These are phyloP conservation scores for Coenonympha glycerion DNA, from an alignment of 2,888 invertebrate species.

Conservation along the genomic window DNA sequence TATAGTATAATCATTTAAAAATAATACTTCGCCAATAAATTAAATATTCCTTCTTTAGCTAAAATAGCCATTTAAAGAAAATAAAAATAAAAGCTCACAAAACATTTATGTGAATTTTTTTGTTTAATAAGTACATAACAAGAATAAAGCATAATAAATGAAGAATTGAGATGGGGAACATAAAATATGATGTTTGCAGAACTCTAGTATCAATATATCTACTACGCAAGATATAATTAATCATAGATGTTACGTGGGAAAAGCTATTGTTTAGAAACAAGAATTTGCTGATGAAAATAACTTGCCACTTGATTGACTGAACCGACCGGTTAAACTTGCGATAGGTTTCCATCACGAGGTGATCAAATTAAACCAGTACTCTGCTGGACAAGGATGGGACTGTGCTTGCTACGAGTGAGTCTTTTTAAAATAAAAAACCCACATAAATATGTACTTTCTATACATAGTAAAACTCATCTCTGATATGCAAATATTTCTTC, in stretches of 20 bases:
- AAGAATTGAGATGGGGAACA: not conserved
- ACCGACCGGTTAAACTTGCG: constrained; percentile 45
- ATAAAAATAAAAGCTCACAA: too few relatives aligned
- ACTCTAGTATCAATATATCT: too few relatives aligned
- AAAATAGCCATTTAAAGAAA: too few relatives aligned
- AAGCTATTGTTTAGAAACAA: constrained; percentile 30
- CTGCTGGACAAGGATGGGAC: constrained; percentile 43
- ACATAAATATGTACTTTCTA: too few relatives aligned
- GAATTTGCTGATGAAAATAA: constrained; percentile 32
- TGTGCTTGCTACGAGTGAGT: constrained; percentile 54
- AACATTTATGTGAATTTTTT: too few relatives aligned
- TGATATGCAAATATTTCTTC: too few relatives aligned
- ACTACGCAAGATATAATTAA: constrained; percentile 11
- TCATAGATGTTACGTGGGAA: constrained; percentile 27
- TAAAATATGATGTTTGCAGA: constrained; percentile 13
- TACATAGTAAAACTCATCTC: too few relatives aligned
- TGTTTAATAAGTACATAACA: too few relatives aligned
- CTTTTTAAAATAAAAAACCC: not conserved
- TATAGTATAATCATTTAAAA: too few relatives aligned
- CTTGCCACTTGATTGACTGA: constrained; percentile 37
- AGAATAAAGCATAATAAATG: not conserved
- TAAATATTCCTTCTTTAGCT: too few relatives aligned
- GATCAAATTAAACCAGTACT: constrained; percentile 16
- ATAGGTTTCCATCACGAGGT: constrained; percentile 18
- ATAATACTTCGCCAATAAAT: too few relatives aligned